Conservation (phyloP, 2,797 vertebrate genomes). For the Hydrolagus colliei region DNA sequence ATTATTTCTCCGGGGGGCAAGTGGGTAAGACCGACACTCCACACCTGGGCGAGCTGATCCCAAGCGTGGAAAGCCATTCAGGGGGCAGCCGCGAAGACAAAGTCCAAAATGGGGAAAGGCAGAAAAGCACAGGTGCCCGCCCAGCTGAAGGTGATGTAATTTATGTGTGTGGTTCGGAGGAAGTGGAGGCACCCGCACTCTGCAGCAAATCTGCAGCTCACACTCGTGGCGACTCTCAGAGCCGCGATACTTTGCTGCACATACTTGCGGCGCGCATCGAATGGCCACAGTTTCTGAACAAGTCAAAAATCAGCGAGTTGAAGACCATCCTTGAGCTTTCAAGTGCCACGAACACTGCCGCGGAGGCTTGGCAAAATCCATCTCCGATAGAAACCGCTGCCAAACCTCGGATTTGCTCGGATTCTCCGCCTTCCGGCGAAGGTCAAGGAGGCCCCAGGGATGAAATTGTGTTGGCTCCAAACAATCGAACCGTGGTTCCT, state of each 20-base stretch:
- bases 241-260: constrained; percentile 27
- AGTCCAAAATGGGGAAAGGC: background rate
- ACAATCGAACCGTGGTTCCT: constrained; percentile 38
- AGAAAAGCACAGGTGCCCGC: background rate
- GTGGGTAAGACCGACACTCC: background rate
- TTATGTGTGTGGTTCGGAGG: background rate
- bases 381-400: background rate
- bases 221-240: constrained; percentile 33
- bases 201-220: background rate
- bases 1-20: background rate
- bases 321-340: too few species aligned
- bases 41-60: background rate
- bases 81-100: background rate
- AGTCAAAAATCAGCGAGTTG: background rate
- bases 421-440: background rate
- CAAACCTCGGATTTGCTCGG: too few species aligned
- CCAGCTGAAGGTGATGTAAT: background rate
- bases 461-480: background rate
- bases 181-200: background rate
- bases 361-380: too few species aligned
- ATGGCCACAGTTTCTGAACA: constrained; percentile 45
- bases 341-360: too few species aligned
- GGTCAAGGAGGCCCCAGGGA: background rate
- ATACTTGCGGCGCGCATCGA: constrained; percentile 44
- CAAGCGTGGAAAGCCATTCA: background rate